Base-by-base conservation (phyloP, 2,797 vertebrate genomes). In the Hipposideros larvatus region DNA sequence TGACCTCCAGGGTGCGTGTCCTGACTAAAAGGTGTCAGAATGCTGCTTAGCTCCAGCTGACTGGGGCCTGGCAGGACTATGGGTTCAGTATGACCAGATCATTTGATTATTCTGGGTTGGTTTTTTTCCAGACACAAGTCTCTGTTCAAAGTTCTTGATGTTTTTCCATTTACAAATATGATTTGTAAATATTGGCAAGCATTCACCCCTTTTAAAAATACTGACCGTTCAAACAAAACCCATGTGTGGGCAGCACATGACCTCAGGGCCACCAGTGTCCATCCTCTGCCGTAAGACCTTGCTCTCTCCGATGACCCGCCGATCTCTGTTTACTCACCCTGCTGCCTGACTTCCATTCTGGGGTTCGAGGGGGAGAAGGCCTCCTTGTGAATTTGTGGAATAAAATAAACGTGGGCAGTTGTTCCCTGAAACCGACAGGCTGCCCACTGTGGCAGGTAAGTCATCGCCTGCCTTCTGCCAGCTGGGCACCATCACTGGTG, bases 381-480 rank as follows among this genome's bases (percentile, higher is more conserved):
- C 65, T 73, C 78, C 10, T 31, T 8, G 24, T 2, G 0, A 13
- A 0, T 21, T 4, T 24, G 5, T 15, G 24, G 24, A 18, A 11
- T 55, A 37, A 31, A 46, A 26, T 34, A 11, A 57, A 2, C n/a
- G 0, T 1, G 19, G 37, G 37, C 2, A 28, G 46, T n/a, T 48
- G 31, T 34, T 11, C 37, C 10, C 19, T 2, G 19, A 73, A 43
- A 55, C 2, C 1, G 4, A 13, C 5, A 18, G 41, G 21, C 63
- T 82, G 41, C 15, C 0, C 4, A 1, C 83, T 34, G 22, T 1
- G 7, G 26, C 16, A 3, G 41, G 8, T 31, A 37, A 28, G 31
- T 21, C 18, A 0, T 2, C 28, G 0, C n/a, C 13, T 1, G 1
- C 10, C 34, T 51, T 28, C 79, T 1, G 28, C 5, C 4, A 34